Evolutionary conservation across 2,797 vertebrate species (phyloP), one percentile per base, ranked within the genome.

Genomic region (Glyptemys insculpta): DNA sequence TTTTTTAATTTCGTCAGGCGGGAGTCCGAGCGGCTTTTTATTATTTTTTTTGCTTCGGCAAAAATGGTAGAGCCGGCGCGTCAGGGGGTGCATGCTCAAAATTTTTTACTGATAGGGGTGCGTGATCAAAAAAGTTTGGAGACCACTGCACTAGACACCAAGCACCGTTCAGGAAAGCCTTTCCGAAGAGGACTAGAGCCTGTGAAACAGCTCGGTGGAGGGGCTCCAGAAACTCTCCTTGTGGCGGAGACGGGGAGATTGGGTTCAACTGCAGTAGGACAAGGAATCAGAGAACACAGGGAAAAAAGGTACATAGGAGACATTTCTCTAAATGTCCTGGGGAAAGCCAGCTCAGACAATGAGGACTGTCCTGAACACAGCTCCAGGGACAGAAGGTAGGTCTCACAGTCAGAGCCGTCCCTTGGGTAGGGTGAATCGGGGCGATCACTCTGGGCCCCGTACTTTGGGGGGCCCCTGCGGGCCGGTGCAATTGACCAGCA

Each of bases 281-380:
- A 37, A 44, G 89, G 89, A 37, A 34, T 76, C 19, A 57, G 80
- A 54, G 81, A 62, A 27, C 87, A 83, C 50, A 83, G 76, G n/a
- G 88, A 87, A 37, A 90, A 81, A 78, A 56, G 12, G 21, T 37
- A 78, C 19, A 23, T 78, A 78, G 19, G 41, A 47, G 19, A 37
- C 74, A 44, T 78, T 90, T 81, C 37, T 89, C 86, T 84, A 82
- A 86, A 44, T 79, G 91, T 91, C 54, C 81, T 25, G 50, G 89
- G 76, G 95, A 98, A 92, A 89, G 96, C 54, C 81, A 97, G 97
- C 95, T 97, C 98, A 29, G 98, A 98, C 86, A 98, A 96, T 41
- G 97, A 97, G n/a, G 87, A 87, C 90, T 88, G 89, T 80, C 78
- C 85, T 25, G 91, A 94, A 79, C 86, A 96, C 37, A 93, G 97